These are phyloP conservation scores for Notolepis coatsorum DNA, from an alignment of 2,797 vertebrate species.

Conservation along the genomic window DNA sequence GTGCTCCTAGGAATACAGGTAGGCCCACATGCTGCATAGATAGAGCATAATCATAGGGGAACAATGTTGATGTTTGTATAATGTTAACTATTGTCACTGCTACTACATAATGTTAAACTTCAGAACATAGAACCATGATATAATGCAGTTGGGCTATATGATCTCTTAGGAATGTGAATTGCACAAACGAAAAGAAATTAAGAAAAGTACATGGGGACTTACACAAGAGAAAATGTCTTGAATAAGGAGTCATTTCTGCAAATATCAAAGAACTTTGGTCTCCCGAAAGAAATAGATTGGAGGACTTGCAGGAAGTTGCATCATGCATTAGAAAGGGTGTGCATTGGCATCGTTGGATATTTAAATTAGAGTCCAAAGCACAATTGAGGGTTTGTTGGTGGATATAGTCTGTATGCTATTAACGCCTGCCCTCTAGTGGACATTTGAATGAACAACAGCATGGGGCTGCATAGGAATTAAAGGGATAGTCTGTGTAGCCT, in stretches of 20 bases:
- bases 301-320: conserved; percentile 64
- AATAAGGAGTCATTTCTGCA: conserved; percentile 34
- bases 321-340: conserved; percentile 57
- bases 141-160: too few species aligned
- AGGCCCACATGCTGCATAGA: too few species aligned
- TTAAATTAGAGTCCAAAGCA: not conserved
- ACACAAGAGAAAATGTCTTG: conserved; percentile 33
- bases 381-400: not conserved
- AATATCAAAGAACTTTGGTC: conserved; percentile 40
- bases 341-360: not conserved
- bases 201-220: conserved; percentile 19
- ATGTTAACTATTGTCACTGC: too few species aligned
- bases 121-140: not conserved
- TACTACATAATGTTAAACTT: not conserved
- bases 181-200: not conserved
- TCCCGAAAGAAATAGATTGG: conserved; percentile 47
- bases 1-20: too few species aligned
- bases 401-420: not conserved
- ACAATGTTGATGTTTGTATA: too few species aligned
- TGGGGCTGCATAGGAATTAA: not conserved
- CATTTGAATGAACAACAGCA: not conserved
- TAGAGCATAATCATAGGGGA: too few species aligned
- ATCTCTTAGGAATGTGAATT: too few species aligned
- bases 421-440: conserved; percentile 30
- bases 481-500: too few species aligned